Percentiles rank a stretch among this genome's conserved stretches.
phyloP scores from a whole-genome alignment of 2,888 invertebrate genomes.

The Crocallis elinguaria region DNA sequence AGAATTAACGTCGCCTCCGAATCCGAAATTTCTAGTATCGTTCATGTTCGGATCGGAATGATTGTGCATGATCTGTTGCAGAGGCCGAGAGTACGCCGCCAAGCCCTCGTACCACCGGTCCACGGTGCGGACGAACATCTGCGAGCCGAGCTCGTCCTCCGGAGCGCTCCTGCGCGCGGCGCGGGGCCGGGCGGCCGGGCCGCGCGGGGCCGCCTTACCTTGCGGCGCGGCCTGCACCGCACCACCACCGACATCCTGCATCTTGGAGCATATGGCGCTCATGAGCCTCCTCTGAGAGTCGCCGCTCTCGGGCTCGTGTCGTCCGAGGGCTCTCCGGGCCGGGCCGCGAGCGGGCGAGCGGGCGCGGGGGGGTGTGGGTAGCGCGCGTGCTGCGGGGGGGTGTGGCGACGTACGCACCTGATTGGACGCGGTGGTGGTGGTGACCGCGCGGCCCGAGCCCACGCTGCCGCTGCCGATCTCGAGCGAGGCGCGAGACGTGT shows the following conservation, averaged over 20 bases:
- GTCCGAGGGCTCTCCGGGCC: not conserved
- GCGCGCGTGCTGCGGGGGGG: conserved; percentile 17
- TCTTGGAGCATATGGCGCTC: conserved; percentile 43
- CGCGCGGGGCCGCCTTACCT: conserved; percentile 45
- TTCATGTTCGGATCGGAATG: not conserved
- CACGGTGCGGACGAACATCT: conserved; percentile 42
- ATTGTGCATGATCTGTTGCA: conserved; percentile 6
- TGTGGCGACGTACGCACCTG: conserved; percentile 72
- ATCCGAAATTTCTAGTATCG: not conserved
- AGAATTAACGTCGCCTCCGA: not conserved
- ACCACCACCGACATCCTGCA: conserved; percentile 43
- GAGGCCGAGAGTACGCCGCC: conserved; percentile 35
- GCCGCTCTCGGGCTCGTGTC: not conserved
- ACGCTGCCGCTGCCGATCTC: conserved; percentile 82
- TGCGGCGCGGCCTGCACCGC: conserved; percentile 7
- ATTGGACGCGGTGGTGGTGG: conserved; percentile 81
- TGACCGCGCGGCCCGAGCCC: conserved; percentile 81
- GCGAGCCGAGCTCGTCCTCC: not conserved
- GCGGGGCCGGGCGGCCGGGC: conserved; percentile 36
- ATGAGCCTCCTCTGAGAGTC: conserved; percentile 44
- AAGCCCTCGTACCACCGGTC: conserved; percentile 56
- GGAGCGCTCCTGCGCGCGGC: not conserved
- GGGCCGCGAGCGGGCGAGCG: conserved; percentile 13
- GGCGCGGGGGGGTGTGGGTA: conserved; percentile 8
- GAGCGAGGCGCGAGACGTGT: conserved; percentile 81